Base-by-base conservation (phyloP, 1,140 invertebrate genomes). In the Habropoda laboriosa region DNA sequence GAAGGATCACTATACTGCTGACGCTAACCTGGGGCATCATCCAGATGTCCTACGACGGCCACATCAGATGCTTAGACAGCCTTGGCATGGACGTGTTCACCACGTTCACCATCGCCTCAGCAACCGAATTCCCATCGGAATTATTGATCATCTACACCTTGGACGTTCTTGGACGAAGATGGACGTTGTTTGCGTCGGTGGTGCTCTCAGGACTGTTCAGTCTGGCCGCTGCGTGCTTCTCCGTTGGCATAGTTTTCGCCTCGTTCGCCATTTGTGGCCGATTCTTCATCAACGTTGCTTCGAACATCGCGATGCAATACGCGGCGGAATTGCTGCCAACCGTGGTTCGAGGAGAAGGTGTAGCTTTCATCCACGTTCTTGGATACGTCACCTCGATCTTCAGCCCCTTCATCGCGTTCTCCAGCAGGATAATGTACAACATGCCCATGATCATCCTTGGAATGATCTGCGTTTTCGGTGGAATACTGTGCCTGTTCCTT, bases 291-390 rank as follows among this genome's bases (percentile, higher is more conserved):
- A 97, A 97, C 85, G 95, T 97, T 27, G 95, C 96, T 0, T 97
- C 96, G 88, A 97, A 97, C 91, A 97, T 97, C 60, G 96, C 96
- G 0, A 92, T 97, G 0, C 97, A 97, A 88, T 97, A 97, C 92
- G 96, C 96, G 0, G 96, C 97, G 0, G 97, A 97, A 89, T 88
- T 98, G 0, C 89, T 98, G 30, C 97, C 97, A 0, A 97, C 97
- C 0, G 96, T 97, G 2, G 95, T 97, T 0, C 89, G 97, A 55
- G 96, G 96, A 0, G 96, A 97, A 90, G 96, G 96, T 0, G 94
- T 97, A 0, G 95, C 96, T 16, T 92, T 96, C 0, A 96, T 97
- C 51, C 96, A 97, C 86, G 96, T 97, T 13, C 95, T 95, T 91
- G 96, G 96, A 21, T 97, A 96, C 85, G 94, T 96, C 0, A 95